These are phyloP conservation scores for Metellina segmentata DNA, from an alignment of 2,888 invertebrate species.

Conservation along the genomic window DNA sequence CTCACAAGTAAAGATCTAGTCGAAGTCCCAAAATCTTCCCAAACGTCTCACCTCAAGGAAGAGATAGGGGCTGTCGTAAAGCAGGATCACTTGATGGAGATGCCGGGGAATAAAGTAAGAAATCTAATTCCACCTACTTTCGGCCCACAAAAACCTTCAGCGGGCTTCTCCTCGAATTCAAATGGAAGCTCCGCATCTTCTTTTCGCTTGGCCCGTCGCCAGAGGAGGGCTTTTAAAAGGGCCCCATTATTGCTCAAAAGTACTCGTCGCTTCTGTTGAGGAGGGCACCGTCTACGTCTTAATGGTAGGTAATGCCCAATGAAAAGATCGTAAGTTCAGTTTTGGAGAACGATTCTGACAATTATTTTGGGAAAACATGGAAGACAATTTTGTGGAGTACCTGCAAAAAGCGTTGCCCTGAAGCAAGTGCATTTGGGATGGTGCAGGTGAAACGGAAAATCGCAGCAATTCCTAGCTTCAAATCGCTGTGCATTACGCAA, in stretches of 20 bases:
- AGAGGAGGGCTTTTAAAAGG: conserved; percentile 41
- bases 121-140: conserved; percentile 44
- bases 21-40: not conserved
- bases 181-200: conserved; percentile 36
- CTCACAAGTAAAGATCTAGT: not conserved
- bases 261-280: not conserved
- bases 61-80: not conserved
- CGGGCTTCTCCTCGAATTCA: conserved; percentile 47
- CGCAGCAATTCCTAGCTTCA: too few species aligned
- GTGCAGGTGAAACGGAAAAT: too few species aligned
- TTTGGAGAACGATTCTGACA: not conserved
- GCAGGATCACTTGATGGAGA: conserved; percentile 22
- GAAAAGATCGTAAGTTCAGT: conserved; percentile 27
- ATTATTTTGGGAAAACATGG: conserved; percentile 1
- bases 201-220: conserved; percentile 33
- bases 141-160: conserved; percentile 24
- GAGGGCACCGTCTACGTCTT: not conserved
- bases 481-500: too few species aligned
- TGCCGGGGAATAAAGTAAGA: conserved; percentile 23
- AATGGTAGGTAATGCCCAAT: conserved; percentile 37
- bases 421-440: too few species aligned
- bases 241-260: conserved; percentile 52
- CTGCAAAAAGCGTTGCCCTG: not conserved
- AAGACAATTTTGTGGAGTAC: not conserved
- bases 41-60: not conserved